A percentile compares a stretch with the other conserved stretches of the same genome.
phyloP scores from a whole-genome alignment of 2,888 invertebrate species.

The Sipha maydis region DNA sequence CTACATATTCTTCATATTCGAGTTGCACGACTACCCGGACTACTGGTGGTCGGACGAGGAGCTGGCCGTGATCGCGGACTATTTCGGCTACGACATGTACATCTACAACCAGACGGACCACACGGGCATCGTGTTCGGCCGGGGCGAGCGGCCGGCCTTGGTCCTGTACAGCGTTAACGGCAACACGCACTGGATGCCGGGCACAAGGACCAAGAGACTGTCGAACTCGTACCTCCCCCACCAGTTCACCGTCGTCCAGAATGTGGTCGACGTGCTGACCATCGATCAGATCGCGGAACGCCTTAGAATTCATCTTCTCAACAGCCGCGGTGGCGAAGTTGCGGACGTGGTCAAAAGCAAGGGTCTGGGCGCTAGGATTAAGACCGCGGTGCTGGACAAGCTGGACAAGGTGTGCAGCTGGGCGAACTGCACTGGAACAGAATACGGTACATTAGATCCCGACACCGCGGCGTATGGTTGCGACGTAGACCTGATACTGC shows the following conservation, averaged over 20 bases:
- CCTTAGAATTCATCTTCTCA: background rate
- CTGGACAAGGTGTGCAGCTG: too few relatives aligned
- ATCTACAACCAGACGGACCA: background rate
- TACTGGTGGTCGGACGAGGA: slow-evolving; percentile 14
- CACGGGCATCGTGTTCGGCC: background rate
- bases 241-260: background rate
- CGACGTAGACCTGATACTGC: too few relatives aligned
- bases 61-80: background rate
- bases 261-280: background rate
- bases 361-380: too few relatives aligned
- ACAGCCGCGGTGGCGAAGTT: too few relatives aligned
- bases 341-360: too few relatives aligned
- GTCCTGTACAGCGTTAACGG: background rate
- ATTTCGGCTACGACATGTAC: slow-evolving; percentile 20
- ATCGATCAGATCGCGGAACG: background rate
- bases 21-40: background rate
- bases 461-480: too few relatives aligned
- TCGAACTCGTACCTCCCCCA: background rate
- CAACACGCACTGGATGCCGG: slow-evolving; percentile 1
- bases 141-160: background rate
- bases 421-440: too few relatives aligned
- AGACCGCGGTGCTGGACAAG: too few relatives aligned
- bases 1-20: background rate
- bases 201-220: background rate
- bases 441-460: too few relatives aligned